Base-by-base conservation (phyloP, 1,140 invertebrate genomes). In the Belonocnema kinseyi region DNA sequence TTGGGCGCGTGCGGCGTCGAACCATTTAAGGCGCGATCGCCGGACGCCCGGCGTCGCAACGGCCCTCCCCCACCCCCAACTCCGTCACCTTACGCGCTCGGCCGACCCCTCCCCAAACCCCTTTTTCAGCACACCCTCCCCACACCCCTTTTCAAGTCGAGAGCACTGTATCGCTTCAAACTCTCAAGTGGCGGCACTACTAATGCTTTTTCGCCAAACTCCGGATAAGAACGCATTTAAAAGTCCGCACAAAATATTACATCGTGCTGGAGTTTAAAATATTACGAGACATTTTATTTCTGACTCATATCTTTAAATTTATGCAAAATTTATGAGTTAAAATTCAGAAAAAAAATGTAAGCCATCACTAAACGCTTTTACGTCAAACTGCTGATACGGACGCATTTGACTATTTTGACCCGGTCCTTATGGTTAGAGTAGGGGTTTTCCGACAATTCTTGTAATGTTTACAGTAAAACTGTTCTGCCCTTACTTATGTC, bases 1-100 rank as follows among this genome's bases (percentile, higher is more conserved):
- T 86, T 84, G 85, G 89, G 89, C 88, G 90, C 90, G 90, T 90
- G 89, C 90, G 90, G 89, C 90, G 90, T 90, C 90, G 90, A 90
- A 86, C 90, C 90, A 90, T 91, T 91, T 91, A 91, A 91, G 90
- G 90, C 90, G 90, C 90, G 90, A 91, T 90, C 89, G 85, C 84
- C 88, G 89, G 88, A 90, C 90, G 90, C 90, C 87, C 79, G 87
- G 89, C 90, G 90, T 91, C 90, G 88, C 89, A 82, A 80, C 85
- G 73, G 78, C 85, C 80, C 76, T 77, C 82, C 80, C 81, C 82
- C 80, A 76, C 84, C 81, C 80, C 75, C 72, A 76, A 73, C 73
- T 33, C 76, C 77, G 56, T 61, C 78, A 66, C n/a, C 70, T 72
- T 75, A 56, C 61, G 21, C 72, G 16, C 75, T 33, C 76, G 40